Conservation (phyloP, 2,113 vertebrate genomes). For the Dasyornis broadbenti region DNA sequence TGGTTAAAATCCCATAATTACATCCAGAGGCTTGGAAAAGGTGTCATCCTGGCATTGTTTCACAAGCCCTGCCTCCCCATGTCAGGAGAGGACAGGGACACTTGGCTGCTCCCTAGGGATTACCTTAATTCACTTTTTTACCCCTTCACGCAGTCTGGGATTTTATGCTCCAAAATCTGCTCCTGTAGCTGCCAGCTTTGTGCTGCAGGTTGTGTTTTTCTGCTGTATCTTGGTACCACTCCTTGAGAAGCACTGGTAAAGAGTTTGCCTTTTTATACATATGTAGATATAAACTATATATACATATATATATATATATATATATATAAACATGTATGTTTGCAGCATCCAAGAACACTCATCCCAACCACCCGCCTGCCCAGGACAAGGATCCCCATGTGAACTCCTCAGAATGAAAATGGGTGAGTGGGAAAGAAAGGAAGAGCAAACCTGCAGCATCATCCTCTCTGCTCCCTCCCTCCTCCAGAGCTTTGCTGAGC, state of each 20-base stretch:
- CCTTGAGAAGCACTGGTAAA: conserved; percentile 60
- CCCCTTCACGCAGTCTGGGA: conserved; percentile 58
- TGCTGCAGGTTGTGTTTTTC: conserved; percentile 49
- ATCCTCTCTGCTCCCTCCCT: background rate
- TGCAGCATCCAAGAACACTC: background rate
- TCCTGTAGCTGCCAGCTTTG: conserved; percentile 51
- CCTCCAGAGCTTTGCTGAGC: background rate
- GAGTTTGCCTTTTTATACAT: conserved; percentile 25
- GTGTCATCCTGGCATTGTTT: background rate
- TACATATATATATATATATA: background rate
- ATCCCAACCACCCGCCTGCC: background rate
- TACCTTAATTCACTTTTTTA: conserved; percentile 38
- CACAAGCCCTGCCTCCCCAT: background rate
- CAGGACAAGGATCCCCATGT: fast-evolving
- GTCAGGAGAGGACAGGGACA: background rate
- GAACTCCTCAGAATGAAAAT: background rate
- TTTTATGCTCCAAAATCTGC: conserved; percentile 52
- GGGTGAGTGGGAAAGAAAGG: background rate
- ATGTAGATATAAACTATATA: background rate
- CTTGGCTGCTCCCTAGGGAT: background rate
- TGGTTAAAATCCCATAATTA: background rate
- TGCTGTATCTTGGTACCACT: conserved; percentile 73
- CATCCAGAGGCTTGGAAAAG: background rate
- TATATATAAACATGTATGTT: background rate
- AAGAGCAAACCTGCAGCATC: background rate